Evolutionary conservation across 2,888 invertebrate genomes (phyloP), one percentile per base, ranked within the genome.

Genomic region (Globia sparganii): DNA sequence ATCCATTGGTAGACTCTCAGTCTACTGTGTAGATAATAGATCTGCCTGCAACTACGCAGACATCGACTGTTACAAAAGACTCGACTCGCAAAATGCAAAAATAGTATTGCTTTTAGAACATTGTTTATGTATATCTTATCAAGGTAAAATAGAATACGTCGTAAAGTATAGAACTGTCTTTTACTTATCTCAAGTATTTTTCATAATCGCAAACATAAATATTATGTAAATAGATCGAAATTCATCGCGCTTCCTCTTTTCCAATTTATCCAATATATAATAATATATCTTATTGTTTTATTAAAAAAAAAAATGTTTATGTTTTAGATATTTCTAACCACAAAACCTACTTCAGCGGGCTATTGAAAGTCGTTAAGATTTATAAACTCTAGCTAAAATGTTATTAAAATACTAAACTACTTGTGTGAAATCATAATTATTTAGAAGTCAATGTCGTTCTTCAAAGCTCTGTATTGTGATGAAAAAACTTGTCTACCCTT

Each of bases 21-120:
- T 56, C 21, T 72, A 34, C 68, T 66, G 62, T 67, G 46, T 70
- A 80, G 68, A 85, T 78, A 80, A 86, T 83, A 72, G 78, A 72
- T 72, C 56, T 69, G 70, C 67, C 66, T 79, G 65, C 68, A 75
- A 37, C 70, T 49, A 75, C 59, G 78, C 70, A 81, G 43, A 13
- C 59, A 70, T 61, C 28, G 34, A 18, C 37, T 62, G 49, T 9
- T 74, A 76, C 67, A 77, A 86, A 80, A 78, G 61, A 56, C 43
- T 59, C 68, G 46, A 37, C 64, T 65, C 43, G 28, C 66, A 66
- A 77, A 75, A 75, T 84, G 67, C 43, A 68, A 71, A 75, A 73
- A 75, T 49, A 71, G 21, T 58, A 69, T 58, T 59, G 21, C 37
- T 53, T 66, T 69, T 68, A 28, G n/a, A 68, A 67, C 53, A 49